Percentiles rank a stretch among this genome's conserved stretches.
Evolutionary conservation across 2,113 vertebrate genomes (phyloP).

Genomic region (Ellobius talpinus): DNA sequence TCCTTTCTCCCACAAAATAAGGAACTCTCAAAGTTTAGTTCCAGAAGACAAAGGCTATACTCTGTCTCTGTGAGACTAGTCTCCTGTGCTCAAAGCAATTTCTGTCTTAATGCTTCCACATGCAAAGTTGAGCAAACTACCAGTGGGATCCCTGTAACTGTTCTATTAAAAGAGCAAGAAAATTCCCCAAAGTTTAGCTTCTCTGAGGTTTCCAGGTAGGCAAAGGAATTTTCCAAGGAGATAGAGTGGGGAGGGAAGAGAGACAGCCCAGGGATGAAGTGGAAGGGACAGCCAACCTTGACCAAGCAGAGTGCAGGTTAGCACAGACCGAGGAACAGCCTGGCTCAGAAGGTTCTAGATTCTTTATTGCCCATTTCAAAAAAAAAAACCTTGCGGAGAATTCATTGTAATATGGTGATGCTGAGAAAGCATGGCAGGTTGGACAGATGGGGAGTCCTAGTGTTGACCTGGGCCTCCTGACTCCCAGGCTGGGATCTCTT

Average conservation of each 20-base stretch:
- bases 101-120: background rate
- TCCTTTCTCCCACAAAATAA: background rate
- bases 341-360: background rate
- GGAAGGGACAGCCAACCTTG: background rate
- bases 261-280: background rate
- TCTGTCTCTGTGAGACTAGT: fast-evolving
- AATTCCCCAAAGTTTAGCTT: background rate
- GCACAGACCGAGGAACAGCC: background rate
- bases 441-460: background rate
- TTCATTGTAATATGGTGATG: background rate
- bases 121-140: background rate
- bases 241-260: fast-evolving
- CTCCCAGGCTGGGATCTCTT: background rate
- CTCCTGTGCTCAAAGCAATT: background rate
- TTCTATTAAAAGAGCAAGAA: background rate
- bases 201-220: background rate
- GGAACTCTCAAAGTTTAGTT: background rate
- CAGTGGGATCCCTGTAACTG: background rate
- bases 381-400: background rate
- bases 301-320: background rate
- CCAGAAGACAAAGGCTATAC: background rate
- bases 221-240: background rate
- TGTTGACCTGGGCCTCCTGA: fast-evolving
- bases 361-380: background rate
- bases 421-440: background rate